Percentiles rank a stretch among this genome's conserved stretches.
Conservation (phyloP, 1,140 invertebrate genomes). For the Ceratina calcarata region DNA sequence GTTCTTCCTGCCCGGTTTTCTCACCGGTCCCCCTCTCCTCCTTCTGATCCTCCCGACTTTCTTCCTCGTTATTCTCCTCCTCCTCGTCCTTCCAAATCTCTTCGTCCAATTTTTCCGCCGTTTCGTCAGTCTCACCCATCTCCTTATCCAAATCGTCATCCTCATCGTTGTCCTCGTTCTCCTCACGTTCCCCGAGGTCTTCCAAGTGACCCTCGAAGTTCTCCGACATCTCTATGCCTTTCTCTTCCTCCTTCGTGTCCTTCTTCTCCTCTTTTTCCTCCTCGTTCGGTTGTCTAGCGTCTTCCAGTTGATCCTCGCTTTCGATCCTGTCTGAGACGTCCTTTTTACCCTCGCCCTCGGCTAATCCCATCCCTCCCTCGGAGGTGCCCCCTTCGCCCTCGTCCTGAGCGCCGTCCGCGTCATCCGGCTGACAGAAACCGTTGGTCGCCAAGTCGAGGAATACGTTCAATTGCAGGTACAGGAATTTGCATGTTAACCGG, state of each 20-base stretch:
- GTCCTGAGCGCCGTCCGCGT: constrained; percentile 86
- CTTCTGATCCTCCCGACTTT: constrained; percentile 83
- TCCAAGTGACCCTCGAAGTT: constrained; percentile 93
- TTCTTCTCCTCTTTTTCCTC: constrained; percentile 88
- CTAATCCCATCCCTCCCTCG: constrained; percentile 90
- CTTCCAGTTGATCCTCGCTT: constrained; percentile 96
- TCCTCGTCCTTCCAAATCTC: constrained; percentile 95
- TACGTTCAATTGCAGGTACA: constrained; percentile 90
- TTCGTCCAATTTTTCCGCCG: constrained; percentile 88
- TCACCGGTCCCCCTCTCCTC: constrained; percentile 82
- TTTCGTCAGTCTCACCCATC: constrained; percentile 95
- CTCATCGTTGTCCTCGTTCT: constrained; percentile 85
- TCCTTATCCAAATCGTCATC: constrained; percentile 91
- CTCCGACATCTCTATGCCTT: constrained; percentile 96
- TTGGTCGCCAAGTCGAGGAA: constrained; percentile 93
- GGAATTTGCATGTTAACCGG: constrained; percentile 89
- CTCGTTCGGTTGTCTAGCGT: constrained; percentile 88
- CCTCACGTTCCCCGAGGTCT: constrained; percentile 87
- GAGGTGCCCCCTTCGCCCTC: constrained; percentile 81
- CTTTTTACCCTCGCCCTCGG: constrained; percentile 95
- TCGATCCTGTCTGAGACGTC: constrained; percentile 97
- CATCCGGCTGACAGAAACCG: constrained; percentile 96
- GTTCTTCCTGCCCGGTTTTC: constrained; percentile 82
- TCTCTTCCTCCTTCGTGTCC: constrained; percentile 94
- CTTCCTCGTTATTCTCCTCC: constrained; percentile 83